These are phyloP conservation scores for Patagioenas fasciata DNA, from an alignment of 2,113 vertebrate species.

Conservation along the genomic window DNA sequence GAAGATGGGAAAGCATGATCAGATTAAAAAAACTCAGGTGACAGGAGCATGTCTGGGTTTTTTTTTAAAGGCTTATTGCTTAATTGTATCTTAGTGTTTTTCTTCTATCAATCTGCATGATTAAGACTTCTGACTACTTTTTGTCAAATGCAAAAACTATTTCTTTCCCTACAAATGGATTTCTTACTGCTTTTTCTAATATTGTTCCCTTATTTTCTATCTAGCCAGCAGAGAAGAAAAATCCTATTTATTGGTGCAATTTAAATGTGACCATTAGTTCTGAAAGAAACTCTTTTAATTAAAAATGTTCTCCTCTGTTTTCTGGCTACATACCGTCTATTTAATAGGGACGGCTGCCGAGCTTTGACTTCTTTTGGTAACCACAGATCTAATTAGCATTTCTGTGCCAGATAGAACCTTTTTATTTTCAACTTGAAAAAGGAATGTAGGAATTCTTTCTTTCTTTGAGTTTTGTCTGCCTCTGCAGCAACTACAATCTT, in stretches of 20 bases:
- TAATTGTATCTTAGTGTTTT: neutral
- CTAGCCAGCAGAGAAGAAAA: slow-evolving; percentile 29
- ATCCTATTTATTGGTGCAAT: slow-evolving; percentile 12
- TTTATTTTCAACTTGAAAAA: neutral
- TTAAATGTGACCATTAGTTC: slow-evolving; percentile 30
- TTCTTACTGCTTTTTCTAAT: neutral
- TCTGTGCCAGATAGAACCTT: slow-evolving; percentile 26
- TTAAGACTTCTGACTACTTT: neutral
- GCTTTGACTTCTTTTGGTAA: slow-evolving; percentile 40
- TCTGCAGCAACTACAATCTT: neutral
- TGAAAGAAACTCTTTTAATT: slow-evolving; percentile 40
- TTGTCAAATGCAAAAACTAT: neutral
- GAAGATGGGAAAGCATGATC: neutral
- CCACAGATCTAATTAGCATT: neutral
- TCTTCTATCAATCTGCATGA: neutral
- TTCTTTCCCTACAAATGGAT: neutral
- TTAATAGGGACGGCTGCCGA: slow-evolving; percentile 20
- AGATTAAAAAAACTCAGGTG: neutral
- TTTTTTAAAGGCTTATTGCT: neutral
- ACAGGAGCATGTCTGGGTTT: neutral
- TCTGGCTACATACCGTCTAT: slow-evolving; percentile 28
- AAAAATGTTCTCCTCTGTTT: slow-evolving; percentile 29
- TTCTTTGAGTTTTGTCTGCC: neutral
- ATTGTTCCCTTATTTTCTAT: slow-evolving; percentile 7
- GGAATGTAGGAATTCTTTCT: neutral